Conservation (phyloP, 2,888 invertebrate genomes). For the Oscheius sp. region DNA sequence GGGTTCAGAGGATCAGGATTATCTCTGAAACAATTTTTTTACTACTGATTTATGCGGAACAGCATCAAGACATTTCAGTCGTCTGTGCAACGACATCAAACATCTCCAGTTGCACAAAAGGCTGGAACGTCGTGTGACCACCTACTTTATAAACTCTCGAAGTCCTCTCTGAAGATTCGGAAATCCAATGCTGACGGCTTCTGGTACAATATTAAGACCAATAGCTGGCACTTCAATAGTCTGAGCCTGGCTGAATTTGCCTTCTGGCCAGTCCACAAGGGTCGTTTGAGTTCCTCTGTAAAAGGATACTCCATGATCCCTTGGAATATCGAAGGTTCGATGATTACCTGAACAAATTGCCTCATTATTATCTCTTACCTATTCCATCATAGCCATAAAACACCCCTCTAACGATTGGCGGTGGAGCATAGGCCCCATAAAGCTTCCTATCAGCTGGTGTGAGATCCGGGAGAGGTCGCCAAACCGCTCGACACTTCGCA, state of each 20-base stretch:
- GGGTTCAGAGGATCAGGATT: slow-evolving; percentile 59
- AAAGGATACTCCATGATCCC: slow-evolving; percentile 65
- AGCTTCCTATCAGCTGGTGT: slow-evolving; percentile 49
- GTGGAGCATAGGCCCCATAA: slow-evolving; percentile 55
- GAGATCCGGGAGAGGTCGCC: slow-evolving; percentile 59
- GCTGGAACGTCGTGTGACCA: too few relatives aligned
- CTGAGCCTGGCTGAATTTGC: slow-evolving; percentile 56
- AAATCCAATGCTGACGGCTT: slow-evolving; percentile 60
- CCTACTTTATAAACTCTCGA: slow-evolving; percentile 50
- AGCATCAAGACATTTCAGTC: not conserved
- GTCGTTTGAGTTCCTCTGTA: slow-evolving; percentile 63
- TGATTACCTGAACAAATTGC: slow-evolving; percentile 46
- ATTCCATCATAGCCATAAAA: slow-evolving; percentile 63
- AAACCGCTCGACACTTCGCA: slow-evolving; percentile 57
- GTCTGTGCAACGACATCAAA: slow-evolving; percentile 37
- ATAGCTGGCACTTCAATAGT: slow-evolving; percentile 61
- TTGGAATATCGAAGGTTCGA: slow-evolving; percentile 56
- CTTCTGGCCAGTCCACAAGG: slow-evolving; percentile 65
- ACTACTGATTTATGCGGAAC: not conserved
- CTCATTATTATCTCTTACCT: slow-evolving; percentile 30
- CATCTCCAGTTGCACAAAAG: too few relatives aligned
- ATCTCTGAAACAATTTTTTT: slow-evolving; percentile 50
- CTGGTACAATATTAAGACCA: slow-evolving; percentile 57
- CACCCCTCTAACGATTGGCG: slow-evolving; percentile 60
- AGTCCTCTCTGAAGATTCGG: slow-evolving; percentile 54